Conservation (phyloP, 1,140 invertebrate genomes). For the Bombus sylvicola region DNA sequence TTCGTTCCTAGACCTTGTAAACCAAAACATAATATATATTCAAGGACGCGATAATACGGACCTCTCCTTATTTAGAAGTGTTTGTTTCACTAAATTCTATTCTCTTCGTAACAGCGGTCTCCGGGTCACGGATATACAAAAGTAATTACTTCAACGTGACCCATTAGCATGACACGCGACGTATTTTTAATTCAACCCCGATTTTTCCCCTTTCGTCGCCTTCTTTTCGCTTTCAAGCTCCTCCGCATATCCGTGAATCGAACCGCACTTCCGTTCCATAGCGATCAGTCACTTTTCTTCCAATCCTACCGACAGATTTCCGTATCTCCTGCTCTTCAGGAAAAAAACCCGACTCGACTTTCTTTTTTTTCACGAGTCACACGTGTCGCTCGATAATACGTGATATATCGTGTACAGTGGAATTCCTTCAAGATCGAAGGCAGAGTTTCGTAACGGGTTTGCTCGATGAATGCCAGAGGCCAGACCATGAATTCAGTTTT, state of each 20-base stretch:
- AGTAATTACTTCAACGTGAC: no score
- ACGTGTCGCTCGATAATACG: neutral
- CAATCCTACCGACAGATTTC: neutral
- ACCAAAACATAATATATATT: no score
- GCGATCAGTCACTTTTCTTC: neutral
- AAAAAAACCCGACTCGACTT: no score
- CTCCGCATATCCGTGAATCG: neutral
- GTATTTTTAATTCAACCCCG: neutral
- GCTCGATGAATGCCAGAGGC: neutral
- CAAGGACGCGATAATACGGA: accelerated
- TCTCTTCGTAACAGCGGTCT: no score
- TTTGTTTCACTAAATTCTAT: no score
- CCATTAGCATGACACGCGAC: neutral
- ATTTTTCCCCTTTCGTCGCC: neutral
- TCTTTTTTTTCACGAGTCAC: no score
- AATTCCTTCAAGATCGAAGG: neutral
- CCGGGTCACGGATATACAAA: no score
- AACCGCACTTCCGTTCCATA: neutral
- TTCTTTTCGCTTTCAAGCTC: constrained; percentile 26
- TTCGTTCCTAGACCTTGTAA: no score
- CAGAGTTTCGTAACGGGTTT: constrained; percentile 23
- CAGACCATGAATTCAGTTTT: constrained; percentile 26
- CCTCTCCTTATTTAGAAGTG: no score
- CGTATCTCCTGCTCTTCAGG: neutral
- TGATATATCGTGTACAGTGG: accelerated